Evolutionary conservation across 2,797 vertebrate genomes (phyloP).

Genomic region (Sebastes steindachneri): DNA sequence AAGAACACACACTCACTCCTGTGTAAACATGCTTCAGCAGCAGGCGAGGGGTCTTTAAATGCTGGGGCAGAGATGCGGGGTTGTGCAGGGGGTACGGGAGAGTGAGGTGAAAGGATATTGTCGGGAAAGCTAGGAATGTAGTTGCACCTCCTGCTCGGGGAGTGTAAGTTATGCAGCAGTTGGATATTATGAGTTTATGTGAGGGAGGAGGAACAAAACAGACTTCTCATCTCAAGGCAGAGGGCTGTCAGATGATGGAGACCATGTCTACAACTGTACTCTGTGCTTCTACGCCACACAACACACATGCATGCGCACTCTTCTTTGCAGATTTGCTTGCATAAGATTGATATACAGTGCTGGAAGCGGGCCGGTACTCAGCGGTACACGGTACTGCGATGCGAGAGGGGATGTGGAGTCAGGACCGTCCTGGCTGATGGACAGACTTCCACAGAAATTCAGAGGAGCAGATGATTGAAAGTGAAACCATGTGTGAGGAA

Average conservation of each 20-base stretch:
- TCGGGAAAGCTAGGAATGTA: constrained; percentile 32
- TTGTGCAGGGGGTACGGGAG: constrained; percentile 19
- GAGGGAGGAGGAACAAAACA: constrained; percentile 36
- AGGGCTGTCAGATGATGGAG: constrained; percentile 56
- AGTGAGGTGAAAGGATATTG: constrained; percentile 32
- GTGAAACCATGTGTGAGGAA: too few species aligned
- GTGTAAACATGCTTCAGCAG: constrained; percentile 78
- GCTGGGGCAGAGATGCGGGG: constrained; percentile 35
- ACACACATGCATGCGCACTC: not conserved
- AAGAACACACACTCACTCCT: constrained; percentile 72
- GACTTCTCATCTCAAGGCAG: constrained; percentile 24
- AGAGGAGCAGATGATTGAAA: too few species aligned
- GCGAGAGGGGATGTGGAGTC: too few species aligned
- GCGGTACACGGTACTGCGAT: too few species aligned
- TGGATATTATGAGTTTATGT: constrained; percentile 58
- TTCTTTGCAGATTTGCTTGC: constrained; percentile 18
- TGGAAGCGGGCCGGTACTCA: too few species aligned
- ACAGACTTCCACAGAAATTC: too few species aligned
- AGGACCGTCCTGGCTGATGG: too few species aligned
- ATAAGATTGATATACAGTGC: constrained; percentile 15
- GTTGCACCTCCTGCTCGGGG: constrained; percentile 28
- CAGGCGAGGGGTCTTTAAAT: constrained; percentile 63
- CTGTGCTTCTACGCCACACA: not conserved
- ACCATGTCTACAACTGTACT: constrained; percentile 32
- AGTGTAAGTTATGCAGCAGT: constrained; percentile 29